phyloP scores from a whole-genome alignment of 2,797 vertebrate genomes.

The Crocidura indochinensis region DNA sequence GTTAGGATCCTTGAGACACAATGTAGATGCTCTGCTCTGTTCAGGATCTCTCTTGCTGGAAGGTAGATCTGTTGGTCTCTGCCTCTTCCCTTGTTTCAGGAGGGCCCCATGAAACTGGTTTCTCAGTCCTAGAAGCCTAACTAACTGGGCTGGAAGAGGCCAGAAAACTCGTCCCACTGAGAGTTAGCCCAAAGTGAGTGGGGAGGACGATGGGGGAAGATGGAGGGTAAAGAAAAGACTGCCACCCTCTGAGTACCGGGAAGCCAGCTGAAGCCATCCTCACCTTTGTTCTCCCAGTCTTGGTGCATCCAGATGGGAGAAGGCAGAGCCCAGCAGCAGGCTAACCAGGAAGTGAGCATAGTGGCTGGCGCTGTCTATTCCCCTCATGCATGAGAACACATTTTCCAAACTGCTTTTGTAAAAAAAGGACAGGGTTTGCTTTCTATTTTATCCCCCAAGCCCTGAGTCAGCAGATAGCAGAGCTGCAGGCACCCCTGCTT shows the following conservation, averaged over 20 bases:
- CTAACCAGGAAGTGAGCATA: slow-evolving; percentile 85
- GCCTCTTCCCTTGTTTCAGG: neutral
- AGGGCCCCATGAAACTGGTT: slow-evolving; percentile 13
- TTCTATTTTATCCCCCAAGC: slow-evolving; percentile 69
- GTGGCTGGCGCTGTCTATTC: slow-evolving; percentile 34
- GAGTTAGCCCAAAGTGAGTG: neutral
- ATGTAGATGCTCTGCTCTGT: neutral
- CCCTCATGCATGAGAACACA: slow-evolving; percentile 53
- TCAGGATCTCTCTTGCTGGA: slow-evolving; percentile 17
- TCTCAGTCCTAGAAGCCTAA: neutral
- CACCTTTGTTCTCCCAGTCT: slow-evolving; percentile 91
- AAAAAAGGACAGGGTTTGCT: slow-evolving; percentile 26
- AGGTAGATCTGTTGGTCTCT: neutral
- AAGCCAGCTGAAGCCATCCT: slow-evolving; percentile 67
- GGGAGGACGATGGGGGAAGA: neutral
- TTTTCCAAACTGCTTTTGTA: slow-evolving; percentile 69
- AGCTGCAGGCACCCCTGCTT: slow-evolving; percentile 61
- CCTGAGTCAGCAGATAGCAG: slow-evolving; percentile 85
- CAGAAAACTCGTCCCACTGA: neutral
- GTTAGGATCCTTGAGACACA: neutral
- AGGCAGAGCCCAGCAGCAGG: slow-evolving; percentile 59
- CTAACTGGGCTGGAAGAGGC: neutral
- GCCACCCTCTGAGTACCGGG: slow-evolving; percentile 29
- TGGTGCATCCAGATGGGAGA: slow-evolving; percentile 68
- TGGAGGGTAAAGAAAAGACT: neutral